Conservation (phyloP, 2,888 invertebrate genomes). For the Xiphydria camelus region DNA sequence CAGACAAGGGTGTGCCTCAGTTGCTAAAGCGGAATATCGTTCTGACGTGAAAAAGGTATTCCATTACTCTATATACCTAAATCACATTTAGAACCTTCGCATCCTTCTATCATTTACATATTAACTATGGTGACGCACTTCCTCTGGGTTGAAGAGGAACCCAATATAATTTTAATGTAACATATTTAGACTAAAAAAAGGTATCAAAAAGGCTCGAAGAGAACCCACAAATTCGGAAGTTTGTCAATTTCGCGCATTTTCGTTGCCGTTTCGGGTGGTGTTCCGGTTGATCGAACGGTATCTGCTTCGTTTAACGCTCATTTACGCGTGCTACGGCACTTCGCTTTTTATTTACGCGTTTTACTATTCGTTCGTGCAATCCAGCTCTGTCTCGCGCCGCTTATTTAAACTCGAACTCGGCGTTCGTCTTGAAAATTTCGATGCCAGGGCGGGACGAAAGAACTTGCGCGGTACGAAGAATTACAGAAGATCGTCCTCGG, state of each 20-base stretch:
- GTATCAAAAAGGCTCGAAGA: neutral
- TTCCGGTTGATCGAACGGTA: no score
- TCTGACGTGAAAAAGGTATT: conserved; percentile 54
- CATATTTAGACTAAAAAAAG: conserved; percentile 13
- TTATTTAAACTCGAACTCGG: no score
- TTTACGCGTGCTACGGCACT: no score
- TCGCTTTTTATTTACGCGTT: no score
- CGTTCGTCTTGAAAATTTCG: no score
- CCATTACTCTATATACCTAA: conserved; percentile 51
- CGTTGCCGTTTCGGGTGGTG: no score
- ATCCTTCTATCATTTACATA: conserved; percentile 26
- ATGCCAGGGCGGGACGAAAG: no score
- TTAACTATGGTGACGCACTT: conserved; percentile 42
- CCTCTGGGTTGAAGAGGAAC: conserved; percentile 20
- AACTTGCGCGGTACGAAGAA: no score
- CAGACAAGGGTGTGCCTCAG: conserved; percentile 22
- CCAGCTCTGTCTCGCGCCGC: no score
- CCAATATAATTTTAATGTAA: conserved; percentile 15
- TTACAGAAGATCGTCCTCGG: no score
- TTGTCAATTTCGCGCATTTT: neutral
- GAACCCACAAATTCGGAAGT: conserved; percentile 2
- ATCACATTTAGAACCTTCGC: conserved; percentile 49
- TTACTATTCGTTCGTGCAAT: no score
- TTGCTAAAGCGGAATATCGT: conserved; percentile 41
- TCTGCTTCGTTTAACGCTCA: no score